A percentile compares a stretch with the other conserved stretches of the same genome.
These are phyloP conservation scores for Rhadina sibilatrix DNA, from an alignment of 2,113 vertebrate genomes.

Conservation along the genomic window DNA sequence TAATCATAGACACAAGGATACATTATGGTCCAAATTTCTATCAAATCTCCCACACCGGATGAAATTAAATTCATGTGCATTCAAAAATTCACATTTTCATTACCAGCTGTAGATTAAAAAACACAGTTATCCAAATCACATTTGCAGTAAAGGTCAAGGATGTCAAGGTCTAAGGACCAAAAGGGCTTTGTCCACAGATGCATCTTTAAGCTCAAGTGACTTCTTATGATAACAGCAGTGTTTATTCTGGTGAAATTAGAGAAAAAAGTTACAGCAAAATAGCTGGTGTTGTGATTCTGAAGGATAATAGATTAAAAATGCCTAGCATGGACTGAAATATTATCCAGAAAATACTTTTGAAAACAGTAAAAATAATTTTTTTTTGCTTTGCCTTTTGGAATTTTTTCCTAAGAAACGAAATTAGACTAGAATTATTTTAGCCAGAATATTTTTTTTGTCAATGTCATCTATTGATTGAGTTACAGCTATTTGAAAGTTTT, in stretches of 20 bases:
- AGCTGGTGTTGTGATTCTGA: not conserved
- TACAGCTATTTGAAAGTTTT: not conserved
- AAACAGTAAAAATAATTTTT: not conserved
- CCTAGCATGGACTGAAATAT: not conserved
- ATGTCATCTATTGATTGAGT: not conserved
- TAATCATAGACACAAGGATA: not conserved
- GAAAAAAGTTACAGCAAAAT: not conserved
- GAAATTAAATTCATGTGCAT: not conserved
- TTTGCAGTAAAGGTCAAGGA: not conserved
- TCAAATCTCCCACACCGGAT: not conserved
- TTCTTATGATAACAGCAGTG: not conserved
- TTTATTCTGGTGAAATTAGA: not conserved
- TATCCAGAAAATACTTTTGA: not conserved
- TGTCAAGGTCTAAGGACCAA: not conserved
- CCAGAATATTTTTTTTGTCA: not conserved
- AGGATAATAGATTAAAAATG: not conserved
- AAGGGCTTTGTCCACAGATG: not conserved
- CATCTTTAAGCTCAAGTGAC: not conserved
- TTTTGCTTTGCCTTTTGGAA: not conserved
- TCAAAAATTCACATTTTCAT: not conserved
- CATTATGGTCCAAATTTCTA: not conserved
- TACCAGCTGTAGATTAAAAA: not conserved
- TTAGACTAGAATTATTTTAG: not conserved
- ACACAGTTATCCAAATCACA: not conserved
- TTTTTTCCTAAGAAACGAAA: not conserved